Base-by-base conservation (phyloP, 2,113 vertebrate genomes). In the Sapajus apella region DNA sequence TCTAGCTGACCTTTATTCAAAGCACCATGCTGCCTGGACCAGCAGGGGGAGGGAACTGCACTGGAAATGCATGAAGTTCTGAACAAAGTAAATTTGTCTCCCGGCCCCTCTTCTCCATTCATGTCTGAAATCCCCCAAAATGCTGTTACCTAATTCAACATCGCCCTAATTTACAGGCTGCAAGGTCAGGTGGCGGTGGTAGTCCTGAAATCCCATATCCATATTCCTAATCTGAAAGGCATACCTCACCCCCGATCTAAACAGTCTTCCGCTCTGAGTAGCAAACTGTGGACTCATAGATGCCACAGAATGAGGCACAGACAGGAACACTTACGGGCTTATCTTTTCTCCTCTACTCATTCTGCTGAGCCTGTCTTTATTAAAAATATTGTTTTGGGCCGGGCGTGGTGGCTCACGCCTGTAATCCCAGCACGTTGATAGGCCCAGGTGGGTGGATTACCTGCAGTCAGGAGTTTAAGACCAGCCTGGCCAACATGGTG, bases 1-100 rank as follows among this genome's bases (percentile, higher is more conserved):
- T n/a, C 30, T 52, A 30, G 32, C 77, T 92, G 97, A 96, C 90
- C 93, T 77, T 91, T 58, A 66, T 84, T 93, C 94, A 96, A 68
- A 97, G 76, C 90, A 32, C 13, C 6, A 3, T 37, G 55, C 76
- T 79, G 85, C 91, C 32, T 4, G 61, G 52, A 47, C 68, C 37
- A 75, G 79, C 58, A 8, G 9, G 6, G 45, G 82, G 30, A 55
- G 79, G 82, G 37, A 58, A 32, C 56, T n/a, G 8, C 70, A 10
- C 2, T 70, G 91, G 61, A 72, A 81, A 92, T 21, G 68, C 52
- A 32, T 1, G 4, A 64, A 86, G 58, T 87, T 94, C 40, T 9
- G 16, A 40, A 86, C 40, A 43, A 47, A 82, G 43, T 91, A 5
- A 45, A 72, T 84, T 43, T 25, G n/a, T 88, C 61, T 75, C 75